phyloP scores from a whole-genome alignment of 2,888 invertebrate species.

The Tachina lurida region DNA sequence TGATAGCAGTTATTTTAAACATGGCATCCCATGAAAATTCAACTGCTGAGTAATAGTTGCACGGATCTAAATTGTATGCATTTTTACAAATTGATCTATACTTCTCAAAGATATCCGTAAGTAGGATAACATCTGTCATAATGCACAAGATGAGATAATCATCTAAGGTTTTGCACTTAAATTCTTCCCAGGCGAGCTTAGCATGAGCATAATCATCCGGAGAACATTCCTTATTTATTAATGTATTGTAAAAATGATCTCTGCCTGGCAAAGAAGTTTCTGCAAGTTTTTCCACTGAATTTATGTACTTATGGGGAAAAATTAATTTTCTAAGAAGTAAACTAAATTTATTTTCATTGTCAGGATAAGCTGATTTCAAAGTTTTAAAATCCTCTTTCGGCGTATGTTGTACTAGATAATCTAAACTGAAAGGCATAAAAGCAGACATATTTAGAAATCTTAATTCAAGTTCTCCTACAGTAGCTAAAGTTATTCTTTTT shows the following conservation, averaged over 20 bases:
- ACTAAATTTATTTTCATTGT: not conserved
- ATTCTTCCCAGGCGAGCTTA: conserved; percentile 73
- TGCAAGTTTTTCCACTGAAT: conserved; percentile 6
- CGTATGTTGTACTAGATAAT: conserved; percentile 47
- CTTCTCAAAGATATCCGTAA: conserved; percentile 78
- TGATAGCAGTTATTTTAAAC: conserved; percentile 76
- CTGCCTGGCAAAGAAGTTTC: conserved; percentile 26
- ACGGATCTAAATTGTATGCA: conserved; percentile 36
- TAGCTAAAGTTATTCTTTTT: conserved; percentile 39
- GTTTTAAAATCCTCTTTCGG: conserved; percentile 66
- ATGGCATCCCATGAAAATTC: conserved; percentile 78
- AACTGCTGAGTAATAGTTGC: conserved; percentile 26
- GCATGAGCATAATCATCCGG: conserved; percentile 74
- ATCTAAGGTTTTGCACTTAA: conserved; percentile 73
- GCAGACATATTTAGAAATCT: conserved; percentile 61
- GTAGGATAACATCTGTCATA: conserved; percentile 75
- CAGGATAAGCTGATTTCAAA: conserved; percentile 50
- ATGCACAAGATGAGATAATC: conserved; percentile 76
- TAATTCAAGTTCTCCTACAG: conserved; percentile 40
- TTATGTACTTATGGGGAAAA: conserved; percentile 22
- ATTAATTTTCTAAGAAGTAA: not conserved
- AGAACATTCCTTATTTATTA: conserved; percentile 58
- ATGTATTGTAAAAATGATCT: conserved; percentile 71
- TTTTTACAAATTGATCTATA: conserved; percentile 72
- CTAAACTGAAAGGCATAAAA: conserved; percentile 61